A percentile compares a stretch with the other conserved stretches of the same genome.
phyloP scores from a whole-genome alignment of 2,888 invertebrate genomes.

The Lepas anatifera region DNA sequence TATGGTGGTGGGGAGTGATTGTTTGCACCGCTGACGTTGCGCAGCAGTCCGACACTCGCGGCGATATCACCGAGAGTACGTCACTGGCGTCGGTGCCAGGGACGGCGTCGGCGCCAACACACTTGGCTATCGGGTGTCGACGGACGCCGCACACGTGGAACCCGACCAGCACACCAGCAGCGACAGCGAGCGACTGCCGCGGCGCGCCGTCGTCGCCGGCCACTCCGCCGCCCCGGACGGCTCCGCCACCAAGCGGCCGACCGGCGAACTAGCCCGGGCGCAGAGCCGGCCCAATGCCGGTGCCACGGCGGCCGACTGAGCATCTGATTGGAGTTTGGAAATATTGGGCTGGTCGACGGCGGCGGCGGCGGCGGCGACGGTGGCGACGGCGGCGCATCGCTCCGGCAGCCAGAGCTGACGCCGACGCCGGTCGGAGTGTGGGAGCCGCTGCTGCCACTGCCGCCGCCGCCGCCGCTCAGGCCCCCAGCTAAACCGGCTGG shows the following conservation, averaged over 20 bases:
- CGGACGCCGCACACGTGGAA: too few species aligned
- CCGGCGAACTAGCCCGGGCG: background rate
- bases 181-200: background rate
- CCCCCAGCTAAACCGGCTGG: too few species aligned
- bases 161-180: background rate
- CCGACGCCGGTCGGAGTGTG: too few species aligned
- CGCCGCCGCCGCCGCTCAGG: background rate
- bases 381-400: background rate
- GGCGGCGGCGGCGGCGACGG: background rate
- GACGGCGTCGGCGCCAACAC: too few species aligned
- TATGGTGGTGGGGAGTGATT: too few species aligned
- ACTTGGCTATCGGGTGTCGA: too few species aligned
- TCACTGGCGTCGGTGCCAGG: too few species aligned
- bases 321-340: conserved; percentile 12
- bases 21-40: too few species aligned
- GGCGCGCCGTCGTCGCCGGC: background rate
- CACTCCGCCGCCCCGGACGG: background rate
- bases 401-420: background rate
- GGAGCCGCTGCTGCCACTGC: background rate
- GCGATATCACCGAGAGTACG: too few species aligned
- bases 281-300: background rate
- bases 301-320: background rate
- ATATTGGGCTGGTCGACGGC: background rate
- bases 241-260: background rate
- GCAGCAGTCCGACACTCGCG: too few species aligned